phyloP scores from a whole-genome alignment of 2,888 invertebrate species.

The Ochropacha duplaris region DNA sequence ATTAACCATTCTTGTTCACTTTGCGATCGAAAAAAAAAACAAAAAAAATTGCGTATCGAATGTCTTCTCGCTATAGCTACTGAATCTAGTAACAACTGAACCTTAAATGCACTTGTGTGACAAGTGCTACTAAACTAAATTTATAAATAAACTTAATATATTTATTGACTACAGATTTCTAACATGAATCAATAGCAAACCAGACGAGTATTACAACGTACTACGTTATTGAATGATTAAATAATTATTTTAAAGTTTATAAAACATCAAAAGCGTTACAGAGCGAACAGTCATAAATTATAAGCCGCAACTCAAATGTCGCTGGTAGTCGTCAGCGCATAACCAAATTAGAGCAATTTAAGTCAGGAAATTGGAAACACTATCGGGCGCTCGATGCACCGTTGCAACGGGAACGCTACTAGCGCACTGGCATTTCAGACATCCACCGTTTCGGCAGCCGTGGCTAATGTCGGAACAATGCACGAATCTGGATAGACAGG shows the following conservation, averaged over 20 bases:
- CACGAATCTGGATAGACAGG: conserved; percentile 79
- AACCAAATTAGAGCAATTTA: conserved; percentile 82
- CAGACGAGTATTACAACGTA: no score
- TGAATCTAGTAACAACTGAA: neutral
- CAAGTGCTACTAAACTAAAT: neutral
- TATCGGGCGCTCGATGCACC: conserved; percentile 72
- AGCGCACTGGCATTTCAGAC: conserved; percentile 75
- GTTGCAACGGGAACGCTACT: conserved; percentile 64
- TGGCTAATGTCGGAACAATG: conserved; percentile 79
- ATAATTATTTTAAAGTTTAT: no score
- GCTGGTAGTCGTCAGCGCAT: conserved; percentile 67
- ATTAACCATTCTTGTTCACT: conserved; percentile 8
- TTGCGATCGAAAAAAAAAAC: conserved; percentile 18
- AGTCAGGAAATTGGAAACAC: conserved; percentile 82
- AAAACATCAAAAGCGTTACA: no score
- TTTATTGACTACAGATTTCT: no score
- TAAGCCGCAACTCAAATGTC: conserved; percentile 52
- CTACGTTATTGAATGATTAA: no score
- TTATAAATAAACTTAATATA: no score
- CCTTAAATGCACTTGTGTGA: conserved; percentile 1
- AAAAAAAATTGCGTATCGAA: conserved; percentile 32
- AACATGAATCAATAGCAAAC: no score
- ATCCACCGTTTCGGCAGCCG: conserved; percentile 73
- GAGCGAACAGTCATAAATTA: conserved; percentile 43
- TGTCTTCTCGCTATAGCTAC: neutral